These are phyloP conservation scores for Epizoanthus stellaris DNA, from an alignment of 92 coral and sea anemone genomes.

Conservation along the genomic window DNA sequence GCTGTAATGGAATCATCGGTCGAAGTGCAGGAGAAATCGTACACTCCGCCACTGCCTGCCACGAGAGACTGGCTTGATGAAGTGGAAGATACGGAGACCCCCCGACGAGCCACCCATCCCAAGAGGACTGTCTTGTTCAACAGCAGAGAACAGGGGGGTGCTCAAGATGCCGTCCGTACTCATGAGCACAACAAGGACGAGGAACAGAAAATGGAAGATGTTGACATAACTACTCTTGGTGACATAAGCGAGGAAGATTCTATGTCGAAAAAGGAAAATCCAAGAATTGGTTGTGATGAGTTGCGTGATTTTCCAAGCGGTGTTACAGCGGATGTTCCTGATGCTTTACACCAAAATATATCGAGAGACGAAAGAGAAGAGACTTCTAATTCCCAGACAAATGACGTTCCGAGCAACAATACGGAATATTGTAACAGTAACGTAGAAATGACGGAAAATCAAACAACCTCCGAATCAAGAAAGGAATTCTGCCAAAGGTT, in stretches of 20 bases:
- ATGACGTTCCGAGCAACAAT: not conserved
- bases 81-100: constrained; percentile 19
- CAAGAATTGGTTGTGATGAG: not conserved
- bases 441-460: constrained; percentile 39
- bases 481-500: constrained; percentile 56
- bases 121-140: constrained; percentile 41
- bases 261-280: not conserved
- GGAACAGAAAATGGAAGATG: not conserved
- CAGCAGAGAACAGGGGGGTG: not conserved
- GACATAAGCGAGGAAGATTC: not conserved
- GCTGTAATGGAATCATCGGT: not conserved
- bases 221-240: not conserved
- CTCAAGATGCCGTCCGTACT: not conserved
- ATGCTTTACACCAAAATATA: not conserved
- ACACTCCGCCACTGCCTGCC: constrained; percentile 33
- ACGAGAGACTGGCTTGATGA: constrained; percentile 12
- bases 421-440: not conserved
- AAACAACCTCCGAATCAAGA: not conserved
- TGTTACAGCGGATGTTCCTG: not conserved
- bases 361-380: constrained; percentile 6
- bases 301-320: not conserved
- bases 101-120: constrained; percentile 30
- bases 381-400: not conserved
- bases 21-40: not conserved
- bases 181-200: not conserved